Percentiles rank a stretch among this genome's conserved stretches.
Conservation (phyloP, 53 echinoderm and acorn worm genomes). For the Holothuria leucospilota region DNA sequence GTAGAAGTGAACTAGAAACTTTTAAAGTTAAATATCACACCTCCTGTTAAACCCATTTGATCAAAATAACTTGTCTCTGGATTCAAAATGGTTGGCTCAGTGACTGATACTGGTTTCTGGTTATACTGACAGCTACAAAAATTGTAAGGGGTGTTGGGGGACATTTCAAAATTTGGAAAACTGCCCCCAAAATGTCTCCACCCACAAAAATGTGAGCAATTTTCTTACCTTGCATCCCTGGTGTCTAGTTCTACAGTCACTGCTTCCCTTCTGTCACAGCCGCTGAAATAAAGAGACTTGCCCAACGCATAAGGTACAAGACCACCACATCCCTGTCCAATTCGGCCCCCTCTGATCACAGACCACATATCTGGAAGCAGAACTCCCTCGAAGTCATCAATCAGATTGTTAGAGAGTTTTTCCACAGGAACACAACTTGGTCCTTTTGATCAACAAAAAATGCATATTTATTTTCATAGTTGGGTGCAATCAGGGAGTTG, state of each 20-base stretch:
- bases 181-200: too few species aligned
- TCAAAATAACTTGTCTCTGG: too few species aligned
- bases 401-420: conserved; percentile 63
- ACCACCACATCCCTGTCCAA: conserved; percentile 88
- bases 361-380: conserved; percentile 71
- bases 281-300: conserved; percentile 91
- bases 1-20: too few species aligned
- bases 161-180: too few species aligned
- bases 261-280: conserved; percentile 86
- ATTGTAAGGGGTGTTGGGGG: neutral
- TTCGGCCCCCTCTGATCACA: conserved; percentile 71
- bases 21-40: too few species aligned
- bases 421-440: conserved; percentile 65
- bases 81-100: too few species aligned
- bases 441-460: conserved; percentile 50
- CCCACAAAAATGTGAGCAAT: too few species aligned
- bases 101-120: too few species aligned
- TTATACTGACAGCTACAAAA: too few species aligned
- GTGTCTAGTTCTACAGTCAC: conserved; percentile 90
- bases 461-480: neutral
- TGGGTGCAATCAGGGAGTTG: too few species aligned
- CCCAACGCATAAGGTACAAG: conserved; percentile 92
- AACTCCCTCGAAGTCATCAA: conserved; percentile 84
- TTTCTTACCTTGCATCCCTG: conserved; percentile 66
- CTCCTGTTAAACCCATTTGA: too few species aligned